These are phyloP conservation scores for Delia radicum DNA, from an alignment of 1,140 invertebrate genomes.

Conservation along the genomic window DNA sequence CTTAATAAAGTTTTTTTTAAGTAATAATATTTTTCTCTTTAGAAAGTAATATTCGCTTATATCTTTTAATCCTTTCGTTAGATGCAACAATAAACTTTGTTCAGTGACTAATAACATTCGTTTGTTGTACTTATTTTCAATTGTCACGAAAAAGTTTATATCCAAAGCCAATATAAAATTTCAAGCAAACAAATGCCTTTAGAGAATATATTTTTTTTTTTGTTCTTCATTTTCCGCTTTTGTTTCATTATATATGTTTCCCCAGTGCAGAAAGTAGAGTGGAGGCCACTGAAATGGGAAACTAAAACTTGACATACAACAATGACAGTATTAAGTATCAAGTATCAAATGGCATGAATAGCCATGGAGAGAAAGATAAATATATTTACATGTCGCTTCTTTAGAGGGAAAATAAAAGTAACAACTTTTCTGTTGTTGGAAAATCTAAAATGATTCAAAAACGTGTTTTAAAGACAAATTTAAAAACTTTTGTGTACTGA, in stretches of 20 bases:
- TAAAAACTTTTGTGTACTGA: too few relatives aligned
- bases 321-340: too few relatives aligned
- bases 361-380: too few relatives aligned
- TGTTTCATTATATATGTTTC: background rate
- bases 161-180: background rate
- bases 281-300: background rate
- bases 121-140: background rate
- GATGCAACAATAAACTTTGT: background rate
- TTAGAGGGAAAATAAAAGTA: too few relatives aligned
- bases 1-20: too few relatives aligned
- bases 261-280: background rate
- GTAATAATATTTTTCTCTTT: background rate
- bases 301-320: background rate
- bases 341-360: too few relatives aligned
- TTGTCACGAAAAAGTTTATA: background rate
- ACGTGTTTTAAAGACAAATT: too few relatives aligned
- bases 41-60: background rate
- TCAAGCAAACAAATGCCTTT: background rate
- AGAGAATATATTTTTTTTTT: background rate
- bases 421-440: too few relatives aligned
- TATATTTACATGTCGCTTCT: too few relatives aligned
- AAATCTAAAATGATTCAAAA: too few relatives aligned
- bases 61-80: background rate
- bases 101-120: background rate
- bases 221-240: background rate